A percentile compares a stretch with the other conserved stretches of the same genome.
Evolutionary conservation across 2,797 vertebrate genomes (phyloP).

Genomic region (Sebastes melanostomus): DNA sequence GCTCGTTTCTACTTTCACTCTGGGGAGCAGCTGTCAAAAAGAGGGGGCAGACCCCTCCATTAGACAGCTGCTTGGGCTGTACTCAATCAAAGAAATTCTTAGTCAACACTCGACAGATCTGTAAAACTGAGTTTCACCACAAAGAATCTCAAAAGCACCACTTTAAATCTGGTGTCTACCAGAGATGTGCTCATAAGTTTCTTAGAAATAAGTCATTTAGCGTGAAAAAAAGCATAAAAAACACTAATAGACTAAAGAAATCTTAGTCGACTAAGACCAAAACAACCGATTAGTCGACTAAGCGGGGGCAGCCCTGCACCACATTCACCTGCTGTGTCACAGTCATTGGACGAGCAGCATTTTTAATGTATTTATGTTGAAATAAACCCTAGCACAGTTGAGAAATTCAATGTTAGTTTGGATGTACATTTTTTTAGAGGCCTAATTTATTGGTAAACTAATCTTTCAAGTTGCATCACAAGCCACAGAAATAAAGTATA

Average conservation of each 20-base stretch:
- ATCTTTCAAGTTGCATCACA: not conserved
- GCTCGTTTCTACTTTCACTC: not conserved
- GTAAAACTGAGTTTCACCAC: too few relatives aligned
- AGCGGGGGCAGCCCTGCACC: not conserved
- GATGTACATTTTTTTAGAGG: not conserved
- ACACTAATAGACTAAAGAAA: too few relatives aligned
- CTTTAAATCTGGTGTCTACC: rapidly evolving
- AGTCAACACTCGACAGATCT: too few relatives aligned
- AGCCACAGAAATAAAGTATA: not conserved
- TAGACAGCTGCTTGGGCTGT: not conserved
- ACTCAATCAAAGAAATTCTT: too few relatives aligned
- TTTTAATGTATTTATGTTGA: not conserved
- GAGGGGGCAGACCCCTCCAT: not conserved
- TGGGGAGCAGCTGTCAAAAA: not conserved
- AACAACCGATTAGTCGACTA: too few relatives aligned
- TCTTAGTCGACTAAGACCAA: too few relatives aligned
- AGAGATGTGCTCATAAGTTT: too few relatives aligned
- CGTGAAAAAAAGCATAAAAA: too few relatives aligned
- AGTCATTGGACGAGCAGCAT: not conserved
- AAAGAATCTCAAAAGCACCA: too few relatives aligned
- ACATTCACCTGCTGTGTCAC: not conserved
- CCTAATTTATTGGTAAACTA: not conserved
- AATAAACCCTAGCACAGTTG: not conserved
- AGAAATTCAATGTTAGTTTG: not conserved
- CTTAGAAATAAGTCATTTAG: too few relatives aligned